Conservation (phyloP, 2,113 vertebrate species). For the Jacana jacana region DNA sequence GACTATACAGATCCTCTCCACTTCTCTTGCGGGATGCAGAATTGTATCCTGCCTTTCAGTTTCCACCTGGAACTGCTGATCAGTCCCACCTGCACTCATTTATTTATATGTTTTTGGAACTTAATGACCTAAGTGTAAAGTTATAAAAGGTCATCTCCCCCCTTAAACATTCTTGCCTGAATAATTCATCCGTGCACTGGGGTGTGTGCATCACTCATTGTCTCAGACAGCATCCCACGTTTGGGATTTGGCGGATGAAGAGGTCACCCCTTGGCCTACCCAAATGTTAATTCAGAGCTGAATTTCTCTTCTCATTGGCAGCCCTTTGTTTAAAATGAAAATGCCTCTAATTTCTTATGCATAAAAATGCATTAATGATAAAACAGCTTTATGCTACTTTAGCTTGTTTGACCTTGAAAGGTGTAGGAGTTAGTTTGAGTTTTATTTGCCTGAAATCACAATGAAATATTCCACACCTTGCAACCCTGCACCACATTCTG, state of each 20-base stretch:
- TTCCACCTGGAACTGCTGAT: background rate
- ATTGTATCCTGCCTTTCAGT: background rate
- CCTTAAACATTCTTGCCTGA: background rate
- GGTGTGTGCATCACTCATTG: background rate
- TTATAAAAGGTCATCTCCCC: background rate
- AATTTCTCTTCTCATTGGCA: background rate
- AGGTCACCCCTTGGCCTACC: background rate
- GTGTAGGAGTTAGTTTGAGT: background rate
- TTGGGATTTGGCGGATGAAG: background rate
- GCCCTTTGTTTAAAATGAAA: background rate
- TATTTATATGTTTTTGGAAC: background rate
- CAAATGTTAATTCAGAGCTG: background rate
- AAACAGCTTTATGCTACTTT: background rate
- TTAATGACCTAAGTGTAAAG: background rate
- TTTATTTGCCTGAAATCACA: background rate
- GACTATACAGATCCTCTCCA: accelerated
- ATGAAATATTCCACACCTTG: background rate
- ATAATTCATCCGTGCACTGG: background rate
- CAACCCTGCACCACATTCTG: background rate
- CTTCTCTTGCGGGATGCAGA: background rate
- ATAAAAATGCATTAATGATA: background rate
- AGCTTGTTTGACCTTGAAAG: background rate
- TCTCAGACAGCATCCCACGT: background rate
- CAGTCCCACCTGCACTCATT: background rate
- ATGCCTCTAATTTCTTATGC: background rate